Percentiles rank a stretch among this genome's conserved stretches.
Conservation (phyloP, 2,113 vertebrate genomes). For the Tricholaema leucomelas region DNA sequence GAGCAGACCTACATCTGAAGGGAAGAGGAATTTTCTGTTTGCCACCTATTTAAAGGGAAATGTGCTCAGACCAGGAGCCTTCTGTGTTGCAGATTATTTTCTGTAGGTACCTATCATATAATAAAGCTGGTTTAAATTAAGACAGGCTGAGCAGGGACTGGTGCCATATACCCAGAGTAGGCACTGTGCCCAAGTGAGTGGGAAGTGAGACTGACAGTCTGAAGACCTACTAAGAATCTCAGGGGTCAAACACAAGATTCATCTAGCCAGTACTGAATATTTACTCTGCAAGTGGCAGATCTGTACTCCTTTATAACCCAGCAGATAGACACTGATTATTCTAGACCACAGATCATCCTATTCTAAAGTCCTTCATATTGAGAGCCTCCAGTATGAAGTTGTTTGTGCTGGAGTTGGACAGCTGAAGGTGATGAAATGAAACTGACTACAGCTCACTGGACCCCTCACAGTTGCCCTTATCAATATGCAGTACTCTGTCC, state of each 20-base stretch:
- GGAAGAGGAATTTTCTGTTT: background rate
- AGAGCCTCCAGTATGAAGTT: background rate
- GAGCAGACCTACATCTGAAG: background rate
- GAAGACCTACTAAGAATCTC: background rate
- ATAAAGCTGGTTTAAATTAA: conserved; percentile 32
- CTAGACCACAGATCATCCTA: background rate
- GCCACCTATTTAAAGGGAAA: background rate
- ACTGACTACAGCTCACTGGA: background rate
- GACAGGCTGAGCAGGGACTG: background rate
- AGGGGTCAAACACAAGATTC: background rate
- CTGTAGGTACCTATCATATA: background rate
- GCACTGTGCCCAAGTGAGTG: background rate
- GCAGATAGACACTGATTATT: background rate
- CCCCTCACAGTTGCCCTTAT: background rate
- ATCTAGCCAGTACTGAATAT: background rate
- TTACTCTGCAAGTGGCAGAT: background rate
- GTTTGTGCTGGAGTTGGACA: background rate
- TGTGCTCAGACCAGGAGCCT: background rate
- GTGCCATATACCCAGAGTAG: background rate
- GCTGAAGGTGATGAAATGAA: background rate
- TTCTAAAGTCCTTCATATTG: background rate
- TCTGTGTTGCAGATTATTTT: background rate
- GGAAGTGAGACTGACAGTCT: background rate
- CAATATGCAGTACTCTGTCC: no score
- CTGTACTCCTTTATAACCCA: background rate